Conservation (phyloP, 2,797 vertebrate species). For the Pempheris klunzingeri region DNA sequence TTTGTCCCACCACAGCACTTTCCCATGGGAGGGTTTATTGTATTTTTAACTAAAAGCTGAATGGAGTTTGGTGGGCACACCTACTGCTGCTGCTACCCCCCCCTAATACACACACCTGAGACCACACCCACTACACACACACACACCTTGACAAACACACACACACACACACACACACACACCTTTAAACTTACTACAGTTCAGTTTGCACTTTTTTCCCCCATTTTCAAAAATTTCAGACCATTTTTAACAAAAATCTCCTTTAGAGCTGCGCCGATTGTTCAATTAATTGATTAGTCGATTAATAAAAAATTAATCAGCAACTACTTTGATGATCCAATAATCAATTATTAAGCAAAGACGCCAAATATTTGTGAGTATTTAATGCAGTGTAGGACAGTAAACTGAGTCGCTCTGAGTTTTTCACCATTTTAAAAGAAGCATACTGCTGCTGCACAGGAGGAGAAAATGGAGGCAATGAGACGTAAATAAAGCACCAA, state of each 20-base stretch:
- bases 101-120: slow-evolving; percentile 52
- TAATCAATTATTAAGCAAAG: not conserved
- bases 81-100: slow-evolving; percentile 32
- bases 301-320: not conserved
- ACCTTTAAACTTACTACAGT: not conserved
- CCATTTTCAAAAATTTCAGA: no score
- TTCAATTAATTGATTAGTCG: not conserved
- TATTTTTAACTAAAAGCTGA: slow-evolving; percentile 53
- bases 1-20: slow-evolving; percentile 21
- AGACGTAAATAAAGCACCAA: no score
- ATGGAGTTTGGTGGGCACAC: slow-evolving; percentile 56
- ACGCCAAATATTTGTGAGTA: no score
- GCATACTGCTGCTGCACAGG: no score
- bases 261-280: not conserved
- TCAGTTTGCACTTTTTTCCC: not conserved
- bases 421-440: no score
- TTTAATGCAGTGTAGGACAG: no score
- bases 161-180: not conserved
- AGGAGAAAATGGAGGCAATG: not conserved
- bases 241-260: not conserved
- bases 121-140: slow-evolving; percentile 21
- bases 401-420: no score
- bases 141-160: not conserved
- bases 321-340: not conserved
- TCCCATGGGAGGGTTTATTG: slow-evolving; percentile 58